Base-by-base conservation (phyloP, 2,113 vertebrate genomes). In the Dicentrarchus labrax region DNA sequence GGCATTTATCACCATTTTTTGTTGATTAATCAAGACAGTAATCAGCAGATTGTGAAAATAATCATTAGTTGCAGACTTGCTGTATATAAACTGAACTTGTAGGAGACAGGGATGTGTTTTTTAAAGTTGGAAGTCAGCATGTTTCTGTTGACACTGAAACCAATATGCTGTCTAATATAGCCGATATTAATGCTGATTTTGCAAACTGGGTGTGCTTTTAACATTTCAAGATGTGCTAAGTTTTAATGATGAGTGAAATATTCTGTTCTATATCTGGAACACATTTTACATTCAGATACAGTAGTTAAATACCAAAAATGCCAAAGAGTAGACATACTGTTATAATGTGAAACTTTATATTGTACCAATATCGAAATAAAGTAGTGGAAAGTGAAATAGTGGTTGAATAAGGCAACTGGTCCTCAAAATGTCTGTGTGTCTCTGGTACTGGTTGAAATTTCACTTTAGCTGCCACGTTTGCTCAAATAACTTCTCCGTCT, bases 381-480 rank as follows among this genome's bases (percentile, higher is more conserved):
- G 30, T 30, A 30, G 30, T 30, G 30, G 30, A 30, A 30, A 30
- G 30, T 30, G 2, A 30, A 30, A 30, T 30, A 41, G 64, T 10
- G 41, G 47, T 62, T 45, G 36, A 47, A 61, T 6, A 61, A 53
- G 16, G 38, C 7, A 17, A 1, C 39, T 19, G 3, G 13, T 30
- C 8, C 9, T 64, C 6, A 15, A 21, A 22, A 61, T 47, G 45
- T 65, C 30, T 17, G 1, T 21, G 8, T 8, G 50, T 76, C 21
- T 78, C 43, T 22, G 24, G 38, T 51, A 19, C 47, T 8, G 10
- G 24, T 21, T 69, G 15, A 30, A 67, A 62, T 41, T 41, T 69
- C 50, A 56, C 65, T 75, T 72, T 11, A 12, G 59, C 65, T 57
- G 78, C 81, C 56, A 57, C 0, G 24, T 79, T 81, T 78, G 71